Percentiles rank a stretch among this genome's conserved stretches.
These are phyloP conservation scores for Serilophus lunatus DNA, from an alignment of 2,113 vertebrate species.

Conservation along the genomic window DNA sequence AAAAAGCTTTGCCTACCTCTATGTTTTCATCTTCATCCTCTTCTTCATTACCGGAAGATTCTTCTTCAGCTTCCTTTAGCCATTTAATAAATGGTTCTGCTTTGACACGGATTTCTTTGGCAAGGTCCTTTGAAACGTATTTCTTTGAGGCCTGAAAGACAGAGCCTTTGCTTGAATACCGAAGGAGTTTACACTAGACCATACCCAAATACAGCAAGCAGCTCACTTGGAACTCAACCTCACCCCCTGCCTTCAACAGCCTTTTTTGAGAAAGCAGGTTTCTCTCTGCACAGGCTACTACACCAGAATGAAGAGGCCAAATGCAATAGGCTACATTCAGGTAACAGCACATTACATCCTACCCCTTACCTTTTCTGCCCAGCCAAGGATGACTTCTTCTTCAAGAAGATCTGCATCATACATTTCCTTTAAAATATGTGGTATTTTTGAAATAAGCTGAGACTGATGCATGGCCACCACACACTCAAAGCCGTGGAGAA, in stretches of 20 bases:
- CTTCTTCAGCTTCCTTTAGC: slow-evolving; percentile 97
- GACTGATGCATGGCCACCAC: slow-evolving; percentile 92
- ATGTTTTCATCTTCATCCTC: slow-evolving; percentile 90
- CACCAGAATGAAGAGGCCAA: neutral
- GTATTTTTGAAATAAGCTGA: slow-evolving; percentile 89
- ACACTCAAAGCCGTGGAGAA: slow-evolving; percentile 94
- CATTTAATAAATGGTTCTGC: slow-evolving; percentile 96
- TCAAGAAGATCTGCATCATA: slow-evolving; percentile 95
- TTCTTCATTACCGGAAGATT: slow-evolving; percentile 91
- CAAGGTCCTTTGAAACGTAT: slow-evolving; percentile 96
- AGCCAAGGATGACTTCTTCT: slow-evolving; percentile 93
- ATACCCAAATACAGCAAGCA: neutral
- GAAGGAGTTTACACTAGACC: neutral
- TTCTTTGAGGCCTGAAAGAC: slow-evolving; percentile 91
- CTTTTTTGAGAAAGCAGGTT: neutral
- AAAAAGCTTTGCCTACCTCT: slow-evolving; percentile 74
- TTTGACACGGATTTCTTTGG: slow-evolving; percentile 97
- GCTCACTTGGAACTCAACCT: neutral
- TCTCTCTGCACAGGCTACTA: neutral
- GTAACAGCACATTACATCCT: fast-evolving
- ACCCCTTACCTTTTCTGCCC: slow-evolving; percentile 90
- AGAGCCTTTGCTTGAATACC: fast-evolving
- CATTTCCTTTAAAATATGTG: slow-evolving; percentile 93
- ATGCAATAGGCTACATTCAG: fast-evolving
- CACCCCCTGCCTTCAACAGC: neutral